Conservation (phyloP, 2,888 invertebrate genomes). For the Alviniconcha strummeri region DNA sequence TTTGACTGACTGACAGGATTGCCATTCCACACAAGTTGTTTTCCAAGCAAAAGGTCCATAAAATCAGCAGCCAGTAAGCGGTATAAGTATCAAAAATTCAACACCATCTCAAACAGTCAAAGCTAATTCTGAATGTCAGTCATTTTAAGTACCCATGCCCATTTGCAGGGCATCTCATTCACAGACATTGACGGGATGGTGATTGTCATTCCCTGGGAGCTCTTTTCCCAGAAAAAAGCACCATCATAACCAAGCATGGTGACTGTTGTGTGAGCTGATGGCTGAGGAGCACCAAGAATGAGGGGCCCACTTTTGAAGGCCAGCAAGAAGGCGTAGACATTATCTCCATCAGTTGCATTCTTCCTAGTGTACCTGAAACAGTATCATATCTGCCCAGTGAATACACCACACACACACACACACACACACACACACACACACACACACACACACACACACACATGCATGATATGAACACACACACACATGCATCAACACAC, state of each 20-base stretch:
- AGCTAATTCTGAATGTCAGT: conserved; percentile 26
- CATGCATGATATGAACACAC: not conserved
- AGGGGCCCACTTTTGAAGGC: too few species aligned
- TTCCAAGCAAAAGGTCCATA: not conserved
- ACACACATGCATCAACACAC: not conserved
- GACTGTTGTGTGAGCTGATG: conserved; percentile 71
- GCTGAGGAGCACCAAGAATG: conserved; percentile 76
- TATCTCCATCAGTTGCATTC: too few species aligned
- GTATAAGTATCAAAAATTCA: not conserved
- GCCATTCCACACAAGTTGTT: not conserved
- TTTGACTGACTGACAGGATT: too few species aligned
- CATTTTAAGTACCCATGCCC: conserved; percentile 39
- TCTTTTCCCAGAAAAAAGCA: conserved; percentile 46
- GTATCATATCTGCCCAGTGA: too few species aligned
- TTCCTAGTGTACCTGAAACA: too few species aligned
- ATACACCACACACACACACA: not conserved
- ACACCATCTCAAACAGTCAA: not conserved
- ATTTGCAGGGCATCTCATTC: too few species aligned
- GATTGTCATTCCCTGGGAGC: conserved; percentile 52
- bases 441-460: not conserved
- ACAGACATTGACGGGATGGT: conserved; percentile 25
- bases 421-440: not conserved
- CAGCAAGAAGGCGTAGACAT: conserved; percentile 82
- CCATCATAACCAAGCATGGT: conserved; percentile 76
- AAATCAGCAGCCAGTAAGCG: not conserved